Evolutionary conservation across 2,113 vertebrate genomes (phyloP), one percentile per base, ranked within the genome.

Genomic region (Lepus timidus): DNA sequence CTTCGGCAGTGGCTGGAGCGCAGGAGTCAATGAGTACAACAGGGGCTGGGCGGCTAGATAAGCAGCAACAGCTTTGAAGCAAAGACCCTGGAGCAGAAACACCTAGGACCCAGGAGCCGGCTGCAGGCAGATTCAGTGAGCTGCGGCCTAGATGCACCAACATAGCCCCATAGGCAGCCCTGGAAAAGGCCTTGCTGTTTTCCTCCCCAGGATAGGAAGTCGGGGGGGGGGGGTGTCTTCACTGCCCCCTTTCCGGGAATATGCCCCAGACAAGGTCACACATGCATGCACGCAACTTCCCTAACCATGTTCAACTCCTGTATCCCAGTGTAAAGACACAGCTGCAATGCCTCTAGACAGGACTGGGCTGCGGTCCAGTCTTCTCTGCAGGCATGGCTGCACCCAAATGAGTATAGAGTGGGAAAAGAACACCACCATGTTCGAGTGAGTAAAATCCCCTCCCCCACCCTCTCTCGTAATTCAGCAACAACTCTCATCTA

Each of bases 31-130:
- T 1, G 73, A 78, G 65, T 33, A 0, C 29, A 80, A 74, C 73
- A 84, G 27, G 0, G 3, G 13, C 49, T 49, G 11, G 33, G 52
- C 25, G 1, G 27, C 4, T 1, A 70, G 67, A 61, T 49, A 70
- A 84, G 61, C 79, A 44, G 33, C 51, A 52, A 91, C 93, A 96
- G 73, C 79, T 65, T 87, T 84, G 61, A 73, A 95, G 81, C 64
- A 70, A 81, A 88, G 62, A 52, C 70, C 68, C 8, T 7, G 12
- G 61, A 44, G 58, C 68, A 93, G 68, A 93, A 55, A 86, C 1
- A 4, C 80, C 11, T 44, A 70, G 36, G 33, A 67, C 25, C 0
- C 0, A 27, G 29, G 73, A 29, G 61, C 22, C 0, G 5, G 78
- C 71, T 31, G n/a, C 52, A 85, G 49, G 6, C 6, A 27, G 85